phyloP scores from a whole-genome alignment of 2,797 vertebrate genomes.

The Onychomys leucogaster region DNA sequence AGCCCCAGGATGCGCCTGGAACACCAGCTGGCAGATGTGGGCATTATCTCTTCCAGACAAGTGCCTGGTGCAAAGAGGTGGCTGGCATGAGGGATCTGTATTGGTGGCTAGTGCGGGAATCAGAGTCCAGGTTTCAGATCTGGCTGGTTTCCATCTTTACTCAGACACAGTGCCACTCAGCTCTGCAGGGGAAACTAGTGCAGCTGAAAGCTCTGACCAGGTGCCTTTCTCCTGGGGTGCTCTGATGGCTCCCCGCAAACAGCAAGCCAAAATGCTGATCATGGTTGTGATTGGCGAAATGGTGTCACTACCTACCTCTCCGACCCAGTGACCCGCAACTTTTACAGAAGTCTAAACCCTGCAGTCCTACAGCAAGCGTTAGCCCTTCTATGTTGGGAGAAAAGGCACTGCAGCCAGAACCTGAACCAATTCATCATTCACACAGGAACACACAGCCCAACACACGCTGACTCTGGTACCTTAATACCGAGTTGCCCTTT shows the following conservation, averaged over 20 bases:
- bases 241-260: background rate
- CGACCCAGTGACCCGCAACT: background rate
- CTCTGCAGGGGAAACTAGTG: background rate
- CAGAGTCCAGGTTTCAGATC: background rate
- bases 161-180: background rate
- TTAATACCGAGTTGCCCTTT: background rate
- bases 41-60: background rate
- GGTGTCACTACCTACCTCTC: background rate
- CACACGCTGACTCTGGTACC: background rate
- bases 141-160: background rate
- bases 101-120: background rate
- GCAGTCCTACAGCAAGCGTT: too few relatives aligned
- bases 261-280: background rate
- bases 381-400: background rate
- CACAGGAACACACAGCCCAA: background rate
- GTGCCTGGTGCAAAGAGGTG: background rate
- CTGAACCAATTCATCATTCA: background rate
- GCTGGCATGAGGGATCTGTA: background rate
- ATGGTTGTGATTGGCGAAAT: background rate
- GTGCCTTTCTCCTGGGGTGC: background rate
- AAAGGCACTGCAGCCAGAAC: background rate
- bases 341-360: background rate
- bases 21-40: background rate
- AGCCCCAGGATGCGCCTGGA: background rate
- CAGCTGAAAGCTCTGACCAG: background rate